Conservation (phyloP, 1,140 invertebrate species). For the Papilio machaon region DNA sequence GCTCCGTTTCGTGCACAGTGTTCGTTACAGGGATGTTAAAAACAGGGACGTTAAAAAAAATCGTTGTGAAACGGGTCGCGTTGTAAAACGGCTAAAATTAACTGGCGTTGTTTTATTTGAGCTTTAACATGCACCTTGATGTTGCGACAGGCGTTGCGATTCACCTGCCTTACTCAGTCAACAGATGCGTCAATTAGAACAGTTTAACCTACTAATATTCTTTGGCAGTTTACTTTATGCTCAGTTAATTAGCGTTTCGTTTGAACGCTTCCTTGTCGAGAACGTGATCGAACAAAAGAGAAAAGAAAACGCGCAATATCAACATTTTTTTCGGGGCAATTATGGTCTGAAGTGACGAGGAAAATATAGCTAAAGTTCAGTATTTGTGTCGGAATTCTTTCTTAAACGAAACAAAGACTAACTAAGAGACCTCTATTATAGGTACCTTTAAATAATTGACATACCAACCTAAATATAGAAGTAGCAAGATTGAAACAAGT, state of each 20-base stretch:
- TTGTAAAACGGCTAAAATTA: constrained; percentile 52
- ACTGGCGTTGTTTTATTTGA: constrained; percentile 47
- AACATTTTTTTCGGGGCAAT: background rate
- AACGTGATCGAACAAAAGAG: background rate
- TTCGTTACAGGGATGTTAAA: background rate
- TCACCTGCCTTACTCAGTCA: constrained; percentile 29
- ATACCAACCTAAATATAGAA: no score
- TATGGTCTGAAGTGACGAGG: background rate
- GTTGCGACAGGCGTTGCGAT: constrained; percentile 45
- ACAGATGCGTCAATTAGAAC: constrained; percentile 21
- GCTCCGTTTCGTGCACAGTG: background rate
- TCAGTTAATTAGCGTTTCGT: constrained; percentile 24
- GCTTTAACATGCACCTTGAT: constrained; percentile 40
- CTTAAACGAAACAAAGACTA: no score
- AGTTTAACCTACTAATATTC: constrained; percentile 34
- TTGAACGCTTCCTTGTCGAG: constrained; percentile 19
- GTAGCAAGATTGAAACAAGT: no score
- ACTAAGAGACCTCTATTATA: no score
- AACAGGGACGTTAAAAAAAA: no score
- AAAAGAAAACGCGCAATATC: background rate
- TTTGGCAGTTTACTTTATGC: constrained; percentile 26
- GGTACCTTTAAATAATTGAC: no score
- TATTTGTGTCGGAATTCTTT: no score
- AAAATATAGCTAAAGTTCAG: background rate
- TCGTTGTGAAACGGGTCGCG: constrained; percentile 52